phyloP scores from a whole-genome alignment of 1,140 invertebrate species.

The Aphaenogaster floridana region DNA sequence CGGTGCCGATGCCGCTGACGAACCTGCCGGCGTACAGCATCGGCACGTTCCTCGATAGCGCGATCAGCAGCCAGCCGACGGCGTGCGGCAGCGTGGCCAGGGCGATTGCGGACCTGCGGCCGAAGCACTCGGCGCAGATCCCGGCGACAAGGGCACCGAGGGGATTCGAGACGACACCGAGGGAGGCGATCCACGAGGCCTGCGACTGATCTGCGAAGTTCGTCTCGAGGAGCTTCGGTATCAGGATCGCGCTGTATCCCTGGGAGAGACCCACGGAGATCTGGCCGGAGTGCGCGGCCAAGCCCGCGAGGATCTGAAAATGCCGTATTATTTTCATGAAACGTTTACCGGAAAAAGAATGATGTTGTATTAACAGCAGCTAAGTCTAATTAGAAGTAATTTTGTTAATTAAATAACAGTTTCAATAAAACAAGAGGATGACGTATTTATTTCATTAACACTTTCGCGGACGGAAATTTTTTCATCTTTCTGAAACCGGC shows the following conservation, averaged over 20 bases:
- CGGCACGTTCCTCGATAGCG: conserved; percentile 88
- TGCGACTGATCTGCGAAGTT: conserved; percentile 88
- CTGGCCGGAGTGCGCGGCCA: conserved; percentile 91
- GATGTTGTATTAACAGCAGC: no score
- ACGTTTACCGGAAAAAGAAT: background rate
- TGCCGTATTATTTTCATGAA: background rate
- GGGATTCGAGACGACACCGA: conserved; percentile 92
- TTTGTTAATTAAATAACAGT: no score
- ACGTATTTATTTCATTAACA: no score
- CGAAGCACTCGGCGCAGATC: conserved; percentile 90
- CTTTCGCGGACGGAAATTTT: no score
- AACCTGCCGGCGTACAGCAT: conserved; percentile 91
- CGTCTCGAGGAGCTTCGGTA: conserved; percentile 89
- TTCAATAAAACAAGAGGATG: no score
- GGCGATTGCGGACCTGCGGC: conserved; percentile 91
- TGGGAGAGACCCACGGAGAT: conserved; percentile 92
- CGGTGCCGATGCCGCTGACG: conserved; percentile 91
- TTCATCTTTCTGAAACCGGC: no score
- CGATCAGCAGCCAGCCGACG: conserved; percentile 92
- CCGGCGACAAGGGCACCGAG: conserved; percentile 91
- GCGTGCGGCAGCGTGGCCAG: conserved; percentile 91
- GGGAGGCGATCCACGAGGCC: conserved; percentile 91
- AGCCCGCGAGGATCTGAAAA: conserved; percentile 89
- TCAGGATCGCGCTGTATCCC: conserved; percentile 91
- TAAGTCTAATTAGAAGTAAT: no score